A percentile compares a stretch with the other conserved stretches of the same genome.
Conservation (phyloP, 2,113 vertebrate species). For the Paradoxurus hermaphroditus region DNA sequence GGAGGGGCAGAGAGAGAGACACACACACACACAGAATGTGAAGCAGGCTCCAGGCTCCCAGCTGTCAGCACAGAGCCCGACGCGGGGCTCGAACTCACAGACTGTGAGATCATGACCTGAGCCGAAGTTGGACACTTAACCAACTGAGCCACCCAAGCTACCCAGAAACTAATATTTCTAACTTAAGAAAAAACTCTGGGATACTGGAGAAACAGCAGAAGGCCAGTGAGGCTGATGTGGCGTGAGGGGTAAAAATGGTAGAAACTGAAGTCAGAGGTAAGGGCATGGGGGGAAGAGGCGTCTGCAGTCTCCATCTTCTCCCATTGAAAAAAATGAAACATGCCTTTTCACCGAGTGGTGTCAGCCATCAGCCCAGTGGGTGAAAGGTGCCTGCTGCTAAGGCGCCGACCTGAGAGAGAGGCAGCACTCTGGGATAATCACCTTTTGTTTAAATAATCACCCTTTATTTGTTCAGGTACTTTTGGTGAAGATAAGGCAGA, state of each 20-base stretch:
- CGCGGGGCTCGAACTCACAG: no score
- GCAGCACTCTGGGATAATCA: no score
- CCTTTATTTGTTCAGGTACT: not conserved
- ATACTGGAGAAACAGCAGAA: not conserved
- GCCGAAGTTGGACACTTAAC: no score
- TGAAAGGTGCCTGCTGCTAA: not conserved
- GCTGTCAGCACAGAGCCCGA: no score
- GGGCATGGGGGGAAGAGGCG: fast-evolving
- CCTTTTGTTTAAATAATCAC: not conserved
- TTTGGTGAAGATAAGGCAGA: not conserved
- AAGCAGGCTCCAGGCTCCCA: no score
- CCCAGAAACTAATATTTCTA: constrained; percentile 73
- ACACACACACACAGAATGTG: no score
- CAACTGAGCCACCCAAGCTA: no score
- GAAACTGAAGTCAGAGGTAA: not conserved
- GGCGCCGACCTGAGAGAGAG: not conserved
- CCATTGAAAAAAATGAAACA: not conserved
- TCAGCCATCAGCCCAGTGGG: not conserved
- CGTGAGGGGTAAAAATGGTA: not conserved
- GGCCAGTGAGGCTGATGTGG: not conserved
- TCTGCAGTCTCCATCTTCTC: not conserved
- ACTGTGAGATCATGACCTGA: no score
- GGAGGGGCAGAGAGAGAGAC: no score
- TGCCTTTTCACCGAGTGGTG: not conserved
- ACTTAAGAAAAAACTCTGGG: not conserved